Evolutionary conservation across 2,888 invertebrate species (phyloP).

Genomic region (Eupithecia insigniata): DNA sequence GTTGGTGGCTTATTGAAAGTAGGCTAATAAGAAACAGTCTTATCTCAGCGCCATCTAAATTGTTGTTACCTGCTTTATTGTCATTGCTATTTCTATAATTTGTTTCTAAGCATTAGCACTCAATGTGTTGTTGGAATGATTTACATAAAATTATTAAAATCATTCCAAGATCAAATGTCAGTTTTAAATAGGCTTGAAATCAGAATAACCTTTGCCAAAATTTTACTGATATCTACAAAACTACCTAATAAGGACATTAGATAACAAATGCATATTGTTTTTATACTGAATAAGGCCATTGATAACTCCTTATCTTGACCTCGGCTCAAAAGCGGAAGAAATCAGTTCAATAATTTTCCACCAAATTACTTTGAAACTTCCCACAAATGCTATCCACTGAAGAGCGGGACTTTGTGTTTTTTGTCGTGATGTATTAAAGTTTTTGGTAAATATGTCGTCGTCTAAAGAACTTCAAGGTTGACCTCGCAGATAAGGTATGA

Average conservation of each 20-base stretch:
- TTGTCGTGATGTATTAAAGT: slow-evolving; percentile 55
- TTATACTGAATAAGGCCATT: slow-evolving; percentile 66
- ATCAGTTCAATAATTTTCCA: slow-evolving; percentile 60
- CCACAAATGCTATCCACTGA: slow-evolving; percentile 38
- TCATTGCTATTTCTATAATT: slow-evolving; percentile 6
- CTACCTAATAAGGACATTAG: slow-evolving; percentile 60
- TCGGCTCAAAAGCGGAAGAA: slow-evolving; percentile 74
- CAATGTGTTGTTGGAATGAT: not conserved
- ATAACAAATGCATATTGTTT: slow-evolving; percentile 71
- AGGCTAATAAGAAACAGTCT: slow-evolving; percentile 28
- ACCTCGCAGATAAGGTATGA: slow-evolving; percentile 78
- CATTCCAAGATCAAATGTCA: slow-evolving; percentile 1
- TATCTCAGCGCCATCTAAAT: slow-evolving; percentile 21
- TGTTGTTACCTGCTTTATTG: slow-evolving; percentile 17
- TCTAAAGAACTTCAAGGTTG: slow-evolving; percentile 77
- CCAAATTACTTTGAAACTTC: slow-evolving; percentile 61
- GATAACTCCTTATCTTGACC: slow-evolving; percentile 73
- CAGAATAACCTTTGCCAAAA: slow-evolving; percentile 7
- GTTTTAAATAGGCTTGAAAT: not conserved
- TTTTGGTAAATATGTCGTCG: slow-evolving; percentile 71
- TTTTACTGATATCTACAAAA: slow-evolving; percentile 10
- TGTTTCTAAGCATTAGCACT: slow-evolving; percentile 8
- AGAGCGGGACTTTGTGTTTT: slow-evolving; percentile 54
- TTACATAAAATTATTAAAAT: not conserved
- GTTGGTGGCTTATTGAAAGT: slow-evolving; percentile 14